phyloP scores from a whole-genome alignment of 2,113 vertebrate genomes.

The Phoxinus phoxinus region DNA sequence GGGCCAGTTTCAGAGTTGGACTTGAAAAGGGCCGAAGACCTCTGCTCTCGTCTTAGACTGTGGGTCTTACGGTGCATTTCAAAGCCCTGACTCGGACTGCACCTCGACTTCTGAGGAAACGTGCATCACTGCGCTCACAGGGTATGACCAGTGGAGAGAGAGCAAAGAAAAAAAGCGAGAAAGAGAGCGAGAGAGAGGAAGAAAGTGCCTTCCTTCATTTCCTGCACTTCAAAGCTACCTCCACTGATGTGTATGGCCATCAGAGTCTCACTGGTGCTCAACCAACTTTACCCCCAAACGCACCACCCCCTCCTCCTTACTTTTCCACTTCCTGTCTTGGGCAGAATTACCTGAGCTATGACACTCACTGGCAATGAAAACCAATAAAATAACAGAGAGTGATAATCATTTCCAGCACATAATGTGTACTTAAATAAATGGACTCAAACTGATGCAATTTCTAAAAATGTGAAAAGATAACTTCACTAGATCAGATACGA shows the following conservation, averaged over 20 bases:
- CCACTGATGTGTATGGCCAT: slow-evolving; percentile 70
- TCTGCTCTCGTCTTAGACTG: slow-evolving; percentile 55
- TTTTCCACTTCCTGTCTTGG: slow-evolving; percentile 47
- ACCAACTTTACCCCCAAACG: slow-evolving; percentile 48
- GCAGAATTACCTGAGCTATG: slow-evolving; percentile 31
- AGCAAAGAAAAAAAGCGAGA: slow-evolving; percentile 60
- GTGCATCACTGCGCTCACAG: slow-evolving; percentile 60
- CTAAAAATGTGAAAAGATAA: background rate
- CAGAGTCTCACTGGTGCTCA: slow-evolving; percentile 57
- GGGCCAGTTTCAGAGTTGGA: slow-evolving; percentile 49
- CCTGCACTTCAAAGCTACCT: slow-evolving; percentile 80
- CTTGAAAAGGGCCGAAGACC: slow-evolving; percentile 68
- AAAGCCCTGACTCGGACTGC: slow-evolving; percentile 72
- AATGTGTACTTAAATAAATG: background rate
- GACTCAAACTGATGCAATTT: background rate
- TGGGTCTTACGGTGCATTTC: slow-evolving; percentile 70
- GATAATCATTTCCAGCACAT: background rate
- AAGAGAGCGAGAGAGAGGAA: slow-evolving; percentile 52
- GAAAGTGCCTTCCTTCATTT: slow-evolving; percentile 70
- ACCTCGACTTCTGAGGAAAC: slow-evolving; percentile 74
- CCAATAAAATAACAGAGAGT: background rate
- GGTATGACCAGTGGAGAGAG: slow-evolving; percentile 61
- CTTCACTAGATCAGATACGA: background rate
- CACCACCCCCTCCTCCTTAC: slow-evolving; percentile 52
- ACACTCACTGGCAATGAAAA: slow-evolving; percentile 15